Conservation (phyloP, 2,113 vertebrate genomes). For the Oceanodroma tethys region DNA sequence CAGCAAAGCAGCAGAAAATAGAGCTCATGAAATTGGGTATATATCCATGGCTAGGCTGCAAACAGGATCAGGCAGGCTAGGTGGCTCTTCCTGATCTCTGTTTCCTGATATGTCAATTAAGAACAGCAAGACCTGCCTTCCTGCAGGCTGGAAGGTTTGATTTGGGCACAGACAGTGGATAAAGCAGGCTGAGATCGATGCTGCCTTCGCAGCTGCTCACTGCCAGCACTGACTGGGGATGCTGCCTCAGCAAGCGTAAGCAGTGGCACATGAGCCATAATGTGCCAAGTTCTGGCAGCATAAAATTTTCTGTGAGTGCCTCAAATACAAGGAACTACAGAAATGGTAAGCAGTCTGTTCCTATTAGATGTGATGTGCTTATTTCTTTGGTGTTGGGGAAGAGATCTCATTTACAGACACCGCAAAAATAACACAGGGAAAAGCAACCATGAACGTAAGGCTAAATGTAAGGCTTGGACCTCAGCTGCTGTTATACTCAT, state of each 20-base stretch:
- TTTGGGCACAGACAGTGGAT: neutral
- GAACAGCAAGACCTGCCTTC: neutral
- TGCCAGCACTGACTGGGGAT: neutral
- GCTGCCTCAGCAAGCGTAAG: neutral
- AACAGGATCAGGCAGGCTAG: neutral
- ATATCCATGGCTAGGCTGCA: neutral
- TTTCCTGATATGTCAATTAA: neutral
- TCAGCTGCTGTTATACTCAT: neutral
- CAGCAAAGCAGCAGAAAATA: neutral
- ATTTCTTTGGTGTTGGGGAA: neutral
- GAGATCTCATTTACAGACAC: neutral
- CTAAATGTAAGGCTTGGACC: neutral
- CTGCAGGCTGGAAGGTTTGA: neutral
- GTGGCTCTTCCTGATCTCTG: neutral
- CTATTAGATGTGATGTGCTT: neutral
- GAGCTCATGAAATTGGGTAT: neutral
- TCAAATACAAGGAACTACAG: neutral
- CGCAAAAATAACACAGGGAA: neutral
- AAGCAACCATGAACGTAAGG: neutral
- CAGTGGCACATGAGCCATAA: neutral
- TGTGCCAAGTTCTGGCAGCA: neutral
- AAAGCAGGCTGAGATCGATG: neutral
- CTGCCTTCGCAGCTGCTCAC: rapidly evolving
- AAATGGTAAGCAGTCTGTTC: neutral
- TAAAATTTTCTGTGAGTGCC: neutral